Base-by-base conservation (phyloP, 2,113 vertebrate genomes). In the Centrocercus urophasianus region DNA sequence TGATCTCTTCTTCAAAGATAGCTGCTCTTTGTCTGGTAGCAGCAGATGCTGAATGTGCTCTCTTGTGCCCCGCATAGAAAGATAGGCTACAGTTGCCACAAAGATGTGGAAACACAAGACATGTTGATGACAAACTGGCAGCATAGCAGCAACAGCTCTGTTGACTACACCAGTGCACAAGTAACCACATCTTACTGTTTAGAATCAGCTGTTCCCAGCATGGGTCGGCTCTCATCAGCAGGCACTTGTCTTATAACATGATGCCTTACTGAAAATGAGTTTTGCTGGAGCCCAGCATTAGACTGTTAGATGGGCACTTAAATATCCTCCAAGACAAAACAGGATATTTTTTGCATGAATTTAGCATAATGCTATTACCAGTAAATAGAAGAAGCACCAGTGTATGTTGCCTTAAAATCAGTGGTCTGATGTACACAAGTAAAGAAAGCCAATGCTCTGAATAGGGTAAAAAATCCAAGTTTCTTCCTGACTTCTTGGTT, bases 261-360 rank as follows among this genome's bases (percentile, higher is more conserved):
- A 64, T 8, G 30, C 48, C 11, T 45, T 38, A 64, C 48, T 70
- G 86, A 27, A 75, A 48, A 34, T 11, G 15, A 69, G 22, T 70
- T 80, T 43, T 70, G 16, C 27, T 1, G 1, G 36, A 30, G 11
- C 20, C 38, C 25, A 65, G 24, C 21, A 57, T 34, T 43, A 83
- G 50, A 56, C 54, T 63, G 36, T 65, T 32, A 32, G 0, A 1
- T 24, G 36, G 25, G 17, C 6, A 79, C 72, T n/a, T 1, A 2
- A 52, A 70, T 8, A 69, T 6, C 7, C 11, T 60, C 14, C 20
- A 64, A 83, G 32, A 17, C 34, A 83, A 73, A 78, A n/a, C 8
- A 50, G 28, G 16, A 38, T 40, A 34, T 4, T 40, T 83, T 48
- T 45, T 34, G 47, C 56, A 25, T 8, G 86, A 42, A n/a, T 54